Evolutionary conservation across 2,797 vertebrate species (phyloP), one percentile per base, ranked within the genome.

Genomic region (Anguilla anguilla): DNA sequence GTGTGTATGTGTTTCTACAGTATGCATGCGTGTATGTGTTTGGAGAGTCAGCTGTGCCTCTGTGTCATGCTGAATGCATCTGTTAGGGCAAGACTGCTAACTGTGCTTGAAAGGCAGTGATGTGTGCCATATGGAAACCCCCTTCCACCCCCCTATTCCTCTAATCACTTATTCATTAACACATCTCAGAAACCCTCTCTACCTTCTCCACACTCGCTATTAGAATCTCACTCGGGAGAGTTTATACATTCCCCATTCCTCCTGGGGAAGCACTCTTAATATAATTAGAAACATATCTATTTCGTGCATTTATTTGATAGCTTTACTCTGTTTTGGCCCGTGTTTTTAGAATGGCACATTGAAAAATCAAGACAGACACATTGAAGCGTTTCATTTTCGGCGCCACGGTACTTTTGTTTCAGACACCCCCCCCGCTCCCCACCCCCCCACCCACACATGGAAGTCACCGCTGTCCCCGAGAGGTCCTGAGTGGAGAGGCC

Each of bases 121-220:
- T 85, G 55, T 85, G 59, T 67, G 59, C 59, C 83, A 84, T 84
- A 84, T 85, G 59, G 84, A 39, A 46, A 35, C 28, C n/a, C 57
- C 53, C 1, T 43, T 46, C 77, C 39, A 43, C 57, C 39, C 35
- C 84, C 39, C 67, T 31, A 35, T 61, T 85, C 1, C 19, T 43
- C 28, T 67, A 39, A 59, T 67, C 22, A 67, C 31, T 67, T 67
- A 85, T 85, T 64, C 35, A 85, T 85, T 0, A 67, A 25, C 35
- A 25, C 39, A 9, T 28, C 39, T 83, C 59, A 53, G 25, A 83
- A 67, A 87, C 43, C n/a, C 5, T 46, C 19, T 49, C 49, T 81
- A 81, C 43, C 17, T 46, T 22, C 39, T 46, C 19, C 43, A 22
- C 22, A 7, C 39, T 46, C 77, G 0, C 39, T 3, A 9, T 46